Conservation (phyloP, 2,888 invertebrate species). For the Catotricha subobsoleta region DNA sequence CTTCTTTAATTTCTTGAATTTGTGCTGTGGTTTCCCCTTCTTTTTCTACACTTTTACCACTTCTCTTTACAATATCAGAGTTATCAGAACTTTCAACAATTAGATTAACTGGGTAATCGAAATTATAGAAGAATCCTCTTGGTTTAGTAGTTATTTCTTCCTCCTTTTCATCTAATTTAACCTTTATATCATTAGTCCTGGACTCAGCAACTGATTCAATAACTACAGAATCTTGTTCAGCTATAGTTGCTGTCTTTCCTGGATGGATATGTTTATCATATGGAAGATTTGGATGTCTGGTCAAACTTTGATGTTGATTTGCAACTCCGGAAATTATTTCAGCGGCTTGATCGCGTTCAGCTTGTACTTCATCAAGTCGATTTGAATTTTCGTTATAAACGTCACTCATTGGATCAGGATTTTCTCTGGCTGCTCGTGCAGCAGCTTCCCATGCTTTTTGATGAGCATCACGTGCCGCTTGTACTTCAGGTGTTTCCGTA, state of each 20-base stretch:
- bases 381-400: conserved; percentile 15
- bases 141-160: conserved; percentile 37
- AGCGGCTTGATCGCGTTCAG: conserved; percentile 7
- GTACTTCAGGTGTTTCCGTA: conserved; percentile 51
- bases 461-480: conserved; percentile 49
- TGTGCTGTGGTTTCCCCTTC: too few relatives aligned
- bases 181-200: neutral
- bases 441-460: conserved; percentile 49
- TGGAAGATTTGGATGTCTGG: conserved; percentile 11
- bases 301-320: conserved; percentile 11
- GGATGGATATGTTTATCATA: conserved; percentile 8
- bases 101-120: conserved; percentile 44
- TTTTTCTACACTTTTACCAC: too few relatives aligned
- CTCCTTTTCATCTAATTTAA: conserved; percentile 8
- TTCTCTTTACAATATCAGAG: too few relatives aligned
- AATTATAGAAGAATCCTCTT: conserved; percentile 54
- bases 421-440: conserved; percentile 39
- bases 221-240: conserved; percentile 8
- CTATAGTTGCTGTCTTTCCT: conserved; percentile 6
- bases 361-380: conserved; percentile 9
- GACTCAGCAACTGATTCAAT: neutral
- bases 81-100: conserved; percentile 22
- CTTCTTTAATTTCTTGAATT: neutral
- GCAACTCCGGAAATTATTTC: conserved; percentile 8
- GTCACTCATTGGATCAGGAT: conserved; percentile 25